These are phyloP conservation scores for Saccostrea glomerata DNA, from an alignment of 1,140 invertebrate species.

Conservation along the genomic window DNA sequence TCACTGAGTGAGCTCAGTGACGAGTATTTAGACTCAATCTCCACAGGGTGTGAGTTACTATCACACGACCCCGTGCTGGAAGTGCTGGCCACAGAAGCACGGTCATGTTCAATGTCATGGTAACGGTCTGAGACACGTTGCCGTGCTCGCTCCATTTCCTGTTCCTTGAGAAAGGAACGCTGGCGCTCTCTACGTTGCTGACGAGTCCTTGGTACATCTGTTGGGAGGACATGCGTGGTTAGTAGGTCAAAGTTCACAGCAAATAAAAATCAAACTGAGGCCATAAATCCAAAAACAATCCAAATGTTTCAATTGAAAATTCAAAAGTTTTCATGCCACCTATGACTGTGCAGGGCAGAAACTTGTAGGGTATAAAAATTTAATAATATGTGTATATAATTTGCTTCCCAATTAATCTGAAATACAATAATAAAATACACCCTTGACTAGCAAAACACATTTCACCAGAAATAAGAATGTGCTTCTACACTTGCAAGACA, in stretches of 20 bases:
- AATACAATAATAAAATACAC: neutral
- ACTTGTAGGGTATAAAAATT: neutral
- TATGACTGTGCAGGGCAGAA: slow-evolving; percentile 19
- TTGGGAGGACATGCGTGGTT: slow-evolving; percentile 63
- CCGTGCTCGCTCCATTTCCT: slow-evolving; percentile 77
- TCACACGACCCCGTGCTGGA: slow-evolving; percentile 66
- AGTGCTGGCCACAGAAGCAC: slow-evolving; percentile 62
- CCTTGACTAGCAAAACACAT: slow-evolving; percentile 6
- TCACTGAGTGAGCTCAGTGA: slow-evolving; percentile 69
- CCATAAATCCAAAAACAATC: slow-evolving; percentile 31
- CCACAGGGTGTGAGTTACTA: slow-evolving; percentile 53
- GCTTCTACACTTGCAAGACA: slow-evolving; percentile 30
- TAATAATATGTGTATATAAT: neutral
- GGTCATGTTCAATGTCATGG: slow-evolving; percentile 45
- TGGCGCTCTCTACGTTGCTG: slow-evolving; percentile 87
- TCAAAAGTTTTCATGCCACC: slow-evolving; percentile 23
- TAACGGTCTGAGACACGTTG: slow-evolving; percentile 50
- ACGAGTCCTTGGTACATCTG: slow-evolving; percentile 62
- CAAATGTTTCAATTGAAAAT: slow-evolving; percentile 5
- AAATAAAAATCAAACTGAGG: slow-evolving; percentile 12
- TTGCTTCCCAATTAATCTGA: neutral
- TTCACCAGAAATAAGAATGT: slow-evolving; percentile 1
- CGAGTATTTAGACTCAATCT: slow-evolving; percentile 61
- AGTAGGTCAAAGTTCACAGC: slow-evolving; percentile 50
- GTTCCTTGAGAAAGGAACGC: slow-evolving; percentile 88